Percentiles rank a stretch among this genome's conserved stretches.
These are phyloP conservation scores for Dicrostonyx torquatus DNA, from an alignment of 2,797 vertebrate genomes.

Conservation along the genomic window DNA sequence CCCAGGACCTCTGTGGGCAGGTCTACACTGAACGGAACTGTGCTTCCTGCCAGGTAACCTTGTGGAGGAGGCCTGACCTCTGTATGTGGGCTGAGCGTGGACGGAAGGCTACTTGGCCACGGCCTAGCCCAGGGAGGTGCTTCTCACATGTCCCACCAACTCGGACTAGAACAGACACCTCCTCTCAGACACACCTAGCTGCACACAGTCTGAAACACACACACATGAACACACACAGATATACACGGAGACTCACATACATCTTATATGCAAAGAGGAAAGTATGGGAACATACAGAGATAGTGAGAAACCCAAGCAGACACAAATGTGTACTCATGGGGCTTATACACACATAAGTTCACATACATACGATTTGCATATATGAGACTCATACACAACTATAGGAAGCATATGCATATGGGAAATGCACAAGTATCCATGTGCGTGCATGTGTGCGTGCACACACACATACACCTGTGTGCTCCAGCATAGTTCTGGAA, in stretches of 20 bases:
- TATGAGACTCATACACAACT: no score
- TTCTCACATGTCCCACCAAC: rapidly evolving
- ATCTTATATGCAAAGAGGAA: neutral
- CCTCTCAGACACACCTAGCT: neutral
- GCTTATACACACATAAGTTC: neutral
- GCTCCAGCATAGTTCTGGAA: neutral
- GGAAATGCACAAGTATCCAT: neutral
- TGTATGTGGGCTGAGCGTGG: rapidly evolving
- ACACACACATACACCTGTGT: neutral
- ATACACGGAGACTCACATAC: neutral
- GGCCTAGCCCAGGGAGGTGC: rapidly evolving
- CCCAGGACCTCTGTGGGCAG: neutral
- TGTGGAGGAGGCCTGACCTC: neutral
- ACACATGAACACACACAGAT: neutral
- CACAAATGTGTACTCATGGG: neutral
- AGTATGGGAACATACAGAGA: neutral
- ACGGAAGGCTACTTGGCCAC: rapidly evolving
- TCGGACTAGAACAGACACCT: neutral
- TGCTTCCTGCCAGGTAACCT: neutral
- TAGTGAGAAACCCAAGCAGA: neutral
- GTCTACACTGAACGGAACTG: neutral
- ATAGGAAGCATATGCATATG: neutral
- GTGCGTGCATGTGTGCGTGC: no score
- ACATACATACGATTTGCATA: neutral
- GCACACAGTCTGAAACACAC: neutral